Conservation (phyloP, 53 echinoderm and acorn worm genomes). For the Crossaster papposus region DNA sequence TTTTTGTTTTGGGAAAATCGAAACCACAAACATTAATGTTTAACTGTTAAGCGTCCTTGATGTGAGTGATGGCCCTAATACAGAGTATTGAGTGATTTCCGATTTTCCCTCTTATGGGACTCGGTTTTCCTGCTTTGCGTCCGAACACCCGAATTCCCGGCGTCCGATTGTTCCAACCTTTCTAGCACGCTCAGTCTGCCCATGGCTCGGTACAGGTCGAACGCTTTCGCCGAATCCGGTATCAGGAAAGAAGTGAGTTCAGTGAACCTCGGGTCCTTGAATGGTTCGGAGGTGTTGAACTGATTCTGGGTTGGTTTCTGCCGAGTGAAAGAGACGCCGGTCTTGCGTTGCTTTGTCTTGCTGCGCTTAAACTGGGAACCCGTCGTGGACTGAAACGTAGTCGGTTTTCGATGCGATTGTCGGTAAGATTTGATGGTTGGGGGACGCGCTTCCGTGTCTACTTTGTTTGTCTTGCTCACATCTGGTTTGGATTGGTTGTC, state of each 20-base stretch:
- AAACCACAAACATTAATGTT: too few relatives aligned
- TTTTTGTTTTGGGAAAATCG: too few relatives aligned
- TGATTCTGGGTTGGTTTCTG: background rate
- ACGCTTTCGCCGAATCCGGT: conserved; percentile 77
- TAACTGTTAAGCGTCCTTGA: too few relatives aligned
- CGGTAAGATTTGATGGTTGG: background rate
- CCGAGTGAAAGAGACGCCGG: conserved; percentile 10
- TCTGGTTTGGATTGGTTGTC: background rate
- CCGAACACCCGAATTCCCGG: conserved; percentile 8
- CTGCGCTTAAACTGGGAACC: background rate
- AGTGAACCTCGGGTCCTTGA: conserved; percentile 76
- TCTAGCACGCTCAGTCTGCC: conserved; percentile 45
- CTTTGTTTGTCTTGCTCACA: background rate
- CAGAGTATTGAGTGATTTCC: background rate
- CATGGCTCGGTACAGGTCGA: conserved; percentile 73
- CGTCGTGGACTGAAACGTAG: conserved; percentile 3
- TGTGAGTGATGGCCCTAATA: background rate
- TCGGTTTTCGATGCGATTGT: conserved; percentile 19
- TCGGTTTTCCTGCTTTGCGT: background rate
- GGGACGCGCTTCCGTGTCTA: background rate
- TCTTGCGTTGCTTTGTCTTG: background rate
- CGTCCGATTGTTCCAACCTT: background rate
- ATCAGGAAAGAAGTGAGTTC: conserved; percentile 68
- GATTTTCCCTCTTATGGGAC: background rate
- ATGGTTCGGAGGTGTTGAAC: conserved; percentile 28